Percentiles rank a stretch among this genome's conserved stretches.
Conservation (phyloP, 2,113 vertebrate species). For the Notarius lentiginosus region DNA sequence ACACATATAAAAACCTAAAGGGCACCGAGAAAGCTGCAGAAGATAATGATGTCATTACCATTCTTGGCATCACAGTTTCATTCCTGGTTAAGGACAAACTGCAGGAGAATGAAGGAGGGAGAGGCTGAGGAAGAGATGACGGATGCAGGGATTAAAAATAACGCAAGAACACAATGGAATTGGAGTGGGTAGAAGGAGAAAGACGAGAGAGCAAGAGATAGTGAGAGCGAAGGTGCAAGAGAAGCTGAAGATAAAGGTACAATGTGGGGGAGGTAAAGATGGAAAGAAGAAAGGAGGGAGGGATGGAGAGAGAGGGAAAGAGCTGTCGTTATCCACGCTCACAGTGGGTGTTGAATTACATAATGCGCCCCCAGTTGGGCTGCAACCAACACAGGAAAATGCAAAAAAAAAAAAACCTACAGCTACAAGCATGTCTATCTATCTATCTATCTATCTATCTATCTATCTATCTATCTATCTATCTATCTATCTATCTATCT, state of each 20-base stretch:
- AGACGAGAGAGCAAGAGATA: slow-evolving; percentile 11
- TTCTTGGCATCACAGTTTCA: neutral
- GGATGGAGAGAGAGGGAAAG: slow-evolving; percentile 32
- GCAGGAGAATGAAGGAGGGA: neutral
- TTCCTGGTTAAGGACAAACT: neutral
- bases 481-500: neutral
- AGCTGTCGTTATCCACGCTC: slow-evolving; percentile 43
- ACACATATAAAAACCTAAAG: neutral
- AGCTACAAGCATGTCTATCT: neutral
- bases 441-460: neutral
- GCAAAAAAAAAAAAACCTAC: slow-evolving; percentile 19
- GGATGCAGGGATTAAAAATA: slow-evolving; percentile 17
- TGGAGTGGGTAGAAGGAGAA: slow-evolving; percentile 21
- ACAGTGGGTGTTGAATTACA: slow-evolving; percentile 56
- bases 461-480: slow-evolving; percentile 2
- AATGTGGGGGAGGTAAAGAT: slow-evolving; percentile 29
- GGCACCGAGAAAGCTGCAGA: neutral
- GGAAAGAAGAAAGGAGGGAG: slow-evolving; percentile 46
- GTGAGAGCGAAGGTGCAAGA: slow-evolving; percentile 7
- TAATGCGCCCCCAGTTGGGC: slow-evolving; percentile 65
- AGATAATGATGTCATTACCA: neutral
- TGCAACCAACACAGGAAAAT: slow-evolving; percentile 52
- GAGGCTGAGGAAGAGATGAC: slow-evolving; percentile 12
- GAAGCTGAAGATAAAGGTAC: slow-evolving; percentile 37
- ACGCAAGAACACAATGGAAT: neutral